These are phyloP conservation scores for Telmatherina bonti DNA, from an alignment of 2,797 vertebrate genomes.

Conservation along the genomic window DNA sequence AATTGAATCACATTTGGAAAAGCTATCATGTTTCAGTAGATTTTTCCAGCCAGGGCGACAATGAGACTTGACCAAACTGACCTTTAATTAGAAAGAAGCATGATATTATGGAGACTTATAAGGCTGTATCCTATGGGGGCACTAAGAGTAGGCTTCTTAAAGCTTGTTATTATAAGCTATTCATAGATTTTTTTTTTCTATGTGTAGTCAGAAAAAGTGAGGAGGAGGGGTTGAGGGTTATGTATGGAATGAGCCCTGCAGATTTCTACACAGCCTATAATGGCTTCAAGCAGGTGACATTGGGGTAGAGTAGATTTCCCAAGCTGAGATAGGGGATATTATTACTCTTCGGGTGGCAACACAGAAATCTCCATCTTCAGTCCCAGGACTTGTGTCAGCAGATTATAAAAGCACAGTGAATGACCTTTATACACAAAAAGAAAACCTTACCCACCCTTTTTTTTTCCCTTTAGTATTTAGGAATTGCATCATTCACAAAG, in stretches of 20 bases:
- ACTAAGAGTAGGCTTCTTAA: constrained; percentile 81
- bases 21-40: constrained; percentile 69
- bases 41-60: constrained; percentile 75
- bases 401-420: constrained; percentile 81
- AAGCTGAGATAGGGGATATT: constrained; percentile 86
- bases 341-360: constrained; percentile 82
- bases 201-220: constrained; percentile 75
- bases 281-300: constrained; percentile 81
- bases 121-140: constrained; percentile 78
- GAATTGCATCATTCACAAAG: constrained; percentile 62
- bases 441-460: constrained; percentile 42
- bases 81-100: constrained; percentile 86
- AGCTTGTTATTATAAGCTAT: constrained; percentile 86
- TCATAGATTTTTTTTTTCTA: constrained; percentile 70
- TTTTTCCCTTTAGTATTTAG: constrained; percentile 65
- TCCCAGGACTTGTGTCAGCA: constrained; percentile 84
- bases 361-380: constrained; percentile 85
- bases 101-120: constrained; percentile 78
- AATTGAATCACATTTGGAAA: constrained; percentile 83
- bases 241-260: constrained; percentile 83
- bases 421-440: constrained; percentile 81
- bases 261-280: constrained; percentile 83
- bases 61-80: constrained; percentile 79
- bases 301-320: constrained; percentile 84
- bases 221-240: constrained; percentile 60